These are phyloP conservation scores for Dendrophyllia cribrosa DNA, from an alignment of 64 coral and sea anemone genomes.

Conservation along the genomic window DNA sequence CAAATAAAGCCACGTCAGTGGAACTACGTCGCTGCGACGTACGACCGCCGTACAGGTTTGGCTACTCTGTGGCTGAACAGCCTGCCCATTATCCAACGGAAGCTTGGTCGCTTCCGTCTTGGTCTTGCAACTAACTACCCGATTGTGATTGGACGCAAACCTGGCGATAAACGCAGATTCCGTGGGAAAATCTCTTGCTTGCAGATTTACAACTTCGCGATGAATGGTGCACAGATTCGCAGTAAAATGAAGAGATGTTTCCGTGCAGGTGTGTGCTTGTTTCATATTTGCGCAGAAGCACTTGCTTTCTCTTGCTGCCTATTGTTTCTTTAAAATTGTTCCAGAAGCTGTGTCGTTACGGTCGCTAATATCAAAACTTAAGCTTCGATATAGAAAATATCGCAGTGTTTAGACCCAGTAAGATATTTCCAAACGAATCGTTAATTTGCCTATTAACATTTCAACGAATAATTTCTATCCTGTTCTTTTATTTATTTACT, in stretches of 20 bases:
- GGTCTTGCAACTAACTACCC: conserved; percentile 60
- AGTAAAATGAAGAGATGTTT: conserved; percentile 53
- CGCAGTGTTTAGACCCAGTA: too few species aligned
- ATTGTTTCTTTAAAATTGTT: too few species aligned
- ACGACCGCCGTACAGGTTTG: conserved; percentile 37
- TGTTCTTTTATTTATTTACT: not conserved
- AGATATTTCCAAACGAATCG: too few species aligned
- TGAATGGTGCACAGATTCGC: conserved; percentile 45
- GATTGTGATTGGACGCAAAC: conserved; percentile 60
- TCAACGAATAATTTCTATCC: not conserved
- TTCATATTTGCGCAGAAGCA: too few species aligned
- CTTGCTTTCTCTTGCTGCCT: too few species aligned
- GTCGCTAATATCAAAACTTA: too few species aligned
- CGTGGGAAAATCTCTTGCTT: conserved; percentile 73
- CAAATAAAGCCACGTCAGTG: conserved; percentile 46
- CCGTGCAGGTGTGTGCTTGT: conserved; percentile 9
- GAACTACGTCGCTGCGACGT: conserved; percentile 76
- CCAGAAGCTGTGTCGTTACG: too few species aligned
- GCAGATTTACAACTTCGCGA: conserved; percentile 70
- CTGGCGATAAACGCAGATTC: conserved; percentile 45
- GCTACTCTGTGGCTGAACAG: conserved; percentile 62
- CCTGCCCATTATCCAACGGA: conserved; percentile 18
- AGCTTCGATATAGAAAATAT: too few species aligned
- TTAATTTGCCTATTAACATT: too few species aligned
- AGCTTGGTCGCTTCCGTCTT: conserved; percentile 37